Evolutionary conservation across 2,888 invertebrate genomes (phyloP).

Genomic region (Tipula helvola): DNA sequence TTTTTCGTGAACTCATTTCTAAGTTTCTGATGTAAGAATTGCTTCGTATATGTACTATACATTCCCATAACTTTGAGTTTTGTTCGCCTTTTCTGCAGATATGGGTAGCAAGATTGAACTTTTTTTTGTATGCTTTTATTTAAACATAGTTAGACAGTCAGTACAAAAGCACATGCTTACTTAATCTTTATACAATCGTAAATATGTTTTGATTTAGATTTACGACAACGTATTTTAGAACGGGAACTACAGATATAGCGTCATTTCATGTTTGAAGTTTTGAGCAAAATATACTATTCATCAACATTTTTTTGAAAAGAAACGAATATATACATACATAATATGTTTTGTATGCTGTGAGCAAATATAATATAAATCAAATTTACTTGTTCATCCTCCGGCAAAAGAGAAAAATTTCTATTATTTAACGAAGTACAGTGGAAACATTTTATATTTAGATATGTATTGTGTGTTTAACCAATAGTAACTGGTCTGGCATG

Average conservation of each 20-base stretch:
- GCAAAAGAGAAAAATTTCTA: not conserved
- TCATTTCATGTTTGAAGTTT: not conserved
- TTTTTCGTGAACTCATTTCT: not conserved
- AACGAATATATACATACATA: not conserved
- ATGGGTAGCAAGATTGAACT: not conserved
- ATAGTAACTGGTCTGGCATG: too few species aligned
- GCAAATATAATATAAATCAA: not conserved
- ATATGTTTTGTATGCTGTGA: not conserved
- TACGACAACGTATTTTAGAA: not conserved
- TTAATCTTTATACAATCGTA: not conserved
- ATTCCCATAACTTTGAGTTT: not conserved
- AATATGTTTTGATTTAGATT: not conserved
- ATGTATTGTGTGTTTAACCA: too few species aligned
- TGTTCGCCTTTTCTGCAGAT: not conserved
- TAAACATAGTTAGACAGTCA: not conserved
- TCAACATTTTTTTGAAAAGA: not conserved
- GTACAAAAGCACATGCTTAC: not conserved
- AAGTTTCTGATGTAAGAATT: not conserved
- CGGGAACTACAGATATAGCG: not conserved
- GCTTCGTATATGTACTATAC: not conserved
- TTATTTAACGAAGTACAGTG: not conserved
- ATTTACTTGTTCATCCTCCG: not conserved
- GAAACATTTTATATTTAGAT: not conserved
- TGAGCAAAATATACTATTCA: not conserved
- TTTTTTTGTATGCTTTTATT: not conserved